phyloP scores from a whole-genome alignment of 2,797 vertebrate genomes.

The Tokudaia muenninki region DNA sequence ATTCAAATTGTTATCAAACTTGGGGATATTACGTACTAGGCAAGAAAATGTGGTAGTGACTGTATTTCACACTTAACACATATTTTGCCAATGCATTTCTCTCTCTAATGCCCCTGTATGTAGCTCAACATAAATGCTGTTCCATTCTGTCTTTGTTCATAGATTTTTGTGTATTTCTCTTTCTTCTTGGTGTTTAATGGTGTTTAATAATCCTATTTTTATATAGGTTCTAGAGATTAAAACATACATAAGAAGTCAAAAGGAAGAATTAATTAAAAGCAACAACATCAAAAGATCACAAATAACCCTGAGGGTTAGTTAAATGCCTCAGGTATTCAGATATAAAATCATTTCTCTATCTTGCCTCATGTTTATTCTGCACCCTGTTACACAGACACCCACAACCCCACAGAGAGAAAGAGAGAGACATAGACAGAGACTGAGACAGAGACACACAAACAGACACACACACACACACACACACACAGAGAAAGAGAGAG shows the following conservation, averaged over 20 bases:
- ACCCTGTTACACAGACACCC: no score
- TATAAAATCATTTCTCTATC: neutral
- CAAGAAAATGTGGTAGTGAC: neutral
- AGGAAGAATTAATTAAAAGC: conserved; percentile 26
- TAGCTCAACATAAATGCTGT: neutral
- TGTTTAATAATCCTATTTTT: neutral
- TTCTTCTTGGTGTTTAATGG: neutral
- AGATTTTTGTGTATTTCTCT: neutral
- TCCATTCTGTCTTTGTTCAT: neutral
- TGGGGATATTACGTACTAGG: neutral
- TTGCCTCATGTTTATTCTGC: neutral
- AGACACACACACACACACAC: neutral
- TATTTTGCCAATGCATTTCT: neutral
- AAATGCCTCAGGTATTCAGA: neutral
- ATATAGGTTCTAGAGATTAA: neutral
- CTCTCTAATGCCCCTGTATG: neutral
- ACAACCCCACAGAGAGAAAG: no score
- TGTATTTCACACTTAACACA: neutral
- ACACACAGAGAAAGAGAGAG: neutral
- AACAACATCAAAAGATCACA: conserved; percentile 11
- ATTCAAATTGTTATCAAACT: neutral
- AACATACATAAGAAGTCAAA: neutral
- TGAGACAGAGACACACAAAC: neutral
- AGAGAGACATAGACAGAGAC: no score
- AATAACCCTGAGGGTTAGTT: neutral